These are phyloP conservation scores for Coptodon rendalli DNA, from an alignment of 2,113 vertebrate species.

Conservation along the genomic window DNA sequence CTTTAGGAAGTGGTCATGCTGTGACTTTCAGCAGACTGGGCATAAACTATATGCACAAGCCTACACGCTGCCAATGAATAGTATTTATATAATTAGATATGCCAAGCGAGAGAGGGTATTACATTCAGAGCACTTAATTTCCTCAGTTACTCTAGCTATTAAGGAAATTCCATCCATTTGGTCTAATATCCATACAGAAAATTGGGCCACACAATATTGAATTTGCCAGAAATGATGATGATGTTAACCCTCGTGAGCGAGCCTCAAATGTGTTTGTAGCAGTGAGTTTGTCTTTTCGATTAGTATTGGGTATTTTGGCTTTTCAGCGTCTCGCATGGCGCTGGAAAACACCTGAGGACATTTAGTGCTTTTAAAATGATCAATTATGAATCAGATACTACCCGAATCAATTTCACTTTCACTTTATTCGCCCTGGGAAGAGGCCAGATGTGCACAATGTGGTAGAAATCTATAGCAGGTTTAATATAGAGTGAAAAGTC, in stretches of 20 bases:
- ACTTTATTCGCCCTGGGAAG: background rate
- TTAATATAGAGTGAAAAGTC: background rate
- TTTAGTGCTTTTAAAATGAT: background rate
- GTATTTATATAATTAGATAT: conserved; percentile 48
- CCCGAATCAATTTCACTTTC: background rate
- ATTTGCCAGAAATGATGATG: conserved; percentile 24
- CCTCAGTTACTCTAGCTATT: conserved; percentile 35
- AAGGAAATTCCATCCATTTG: conserved; percentile 25
- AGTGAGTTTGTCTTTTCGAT: background rate
- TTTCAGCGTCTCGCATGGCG: background rate
- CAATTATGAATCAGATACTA: background rate
- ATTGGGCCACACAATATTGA: conserved; percentile 21
- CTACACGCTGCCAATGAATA: conserved; percentile 18
- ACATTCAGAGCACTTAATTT: conserved; percentile 39
- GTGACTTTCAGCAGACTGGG: conserved; percentile 14
- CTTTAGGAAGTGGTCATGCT: conserved; percentile 16
- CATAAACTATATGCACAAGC: background rate
- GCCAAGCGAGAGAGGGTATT: conserved; percentile 32
- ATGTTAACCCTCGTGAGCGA: background rate
- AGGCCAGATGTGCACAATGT: background rate
- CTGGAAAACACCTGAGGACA: background rate
- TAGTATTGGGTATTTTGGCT: background rate
- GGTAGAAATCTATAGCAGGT: background rate
- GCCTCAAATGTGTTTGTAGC: background rate
- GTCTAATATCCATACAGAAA: conserved; percentile 18